A percentile compares a stretch with the other conserved stretches of the same genome.
These are phyloP conservation scores for Sphaerophoria taeniata DNA, from an alignment of 2,888 invertebrate genomes.

Conservation along the genomic window DNA sequence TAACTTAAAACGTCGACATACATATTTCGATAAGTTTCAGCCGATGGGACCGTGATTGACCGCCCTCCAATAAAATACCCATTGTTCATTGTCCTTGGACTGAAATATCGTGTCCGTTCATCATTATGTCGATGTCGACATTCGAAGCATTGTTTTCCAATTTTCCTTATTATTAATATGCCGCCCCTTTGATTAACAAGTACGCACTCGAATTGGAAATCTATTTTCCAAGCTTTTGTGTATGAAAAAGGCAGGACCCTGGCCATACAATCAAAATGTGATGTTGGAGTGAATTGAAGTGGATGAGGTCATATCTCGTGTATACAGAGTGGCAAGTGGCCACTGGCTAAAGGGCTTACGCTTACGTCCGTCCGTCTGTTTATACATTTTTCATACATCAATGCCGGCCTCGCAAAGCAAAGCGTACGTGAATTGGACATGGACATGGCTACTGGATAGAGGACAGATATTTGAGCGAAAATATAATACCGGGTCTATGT, in stretches of 20 bases:
- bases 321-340: not conserved
- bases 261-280: not conserved
- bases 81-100: slow-evolving; percentile 31
- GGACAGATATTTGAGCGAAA: slow-evolving; percentile 22
- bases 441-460: not conserved
- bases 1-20: not conserved
- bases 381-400: too few species aligned
- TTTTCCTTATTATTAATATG: slow-evolving; percentile 52
- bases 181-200: slow-evolving; percentile 42
- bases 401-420: not conserved
- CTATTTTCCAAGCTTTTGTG: slow-evolving; percentile 22
- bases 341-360: not conserved
- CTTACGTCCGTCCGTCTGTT: not conserved
- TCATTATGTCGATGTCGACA: slow-evolving; percentile 6
- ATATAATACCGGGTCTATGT: slow-evolving; percentile 23
- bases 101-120: slow-evolving; percentile 24
- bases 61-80: slow-evolving; percentile 24
- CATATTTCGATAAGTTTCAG: not conserved
- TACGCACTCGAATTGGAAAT: slow-evolving; percentile 31
- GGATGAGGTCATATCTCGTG: not conserved
- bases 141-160: slow-evolving; percentile 33
- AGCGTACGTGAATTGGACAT: too few species aligned
- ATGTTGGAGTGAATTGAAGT: not conserved
- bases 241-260: not conserved
- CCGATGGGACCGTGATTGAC: slow-evolving; percentile 16